These are phyloP conservation scores for Drosophila tristis DNA, from an alignment of 1,140 invertebrate species.

Conservation along the genomic window DNA sequence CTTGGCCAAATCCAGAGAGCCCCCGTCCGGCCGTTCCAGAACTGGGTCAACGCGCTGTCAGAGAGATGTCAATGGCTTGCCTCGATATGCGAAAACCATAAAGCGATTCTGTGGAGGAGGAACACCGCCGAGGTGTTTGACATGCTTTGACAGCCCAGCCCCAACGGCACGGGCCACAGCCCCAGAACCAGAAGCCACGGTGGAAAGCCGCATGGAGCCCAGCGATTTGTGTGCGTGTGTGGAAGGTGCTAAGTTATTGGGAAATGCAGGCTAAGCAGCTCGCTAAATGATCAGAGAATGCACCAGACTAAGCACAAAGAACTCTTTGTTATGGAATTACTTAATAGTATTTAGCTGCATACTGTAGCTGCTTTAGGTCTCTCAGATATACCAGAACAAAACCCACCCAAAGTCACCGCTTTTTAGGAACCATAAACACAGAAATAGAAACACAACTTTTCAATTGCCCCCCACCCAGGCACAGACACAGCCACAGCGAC, in stretches of 20 bases:
- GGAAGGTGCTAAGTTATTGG: constrained; percentile 37
- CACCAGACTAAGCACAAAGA: too few relatives aligned
- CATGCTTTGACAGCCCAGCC: constrained; percentile 60
- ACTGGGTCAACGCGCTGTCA: constrained; percentile 72
- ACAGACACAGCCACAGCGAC: background rate
- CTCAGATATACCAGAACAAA: too few relatives aligned
- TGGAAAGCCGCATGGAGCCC: background rate
- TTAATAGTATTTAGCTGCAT: too few relatives aligned
- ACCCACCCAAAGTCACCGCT: too few relatives aligned
- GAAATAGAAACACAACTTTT: constrained; percentile 20
- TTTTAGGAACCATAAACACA: background rate
- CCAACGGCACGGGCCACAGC: constrained; percentile 39
- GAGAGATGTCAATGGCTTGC: constrained; percentile 51
- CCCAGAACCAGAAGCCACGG: constrained; percentile 36
- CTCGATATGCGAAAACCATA: constrained; percentile 29
- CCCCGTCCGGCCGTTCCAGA: constrained; percentile 22
- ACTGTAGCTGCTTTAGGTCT: too few relatives aligned
- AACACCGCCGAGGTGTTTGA: constrained; percentile 54
- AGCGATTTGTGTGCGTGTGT: constrained; percentile 36
- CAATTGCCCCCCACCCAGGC: constrained; percentile 15
- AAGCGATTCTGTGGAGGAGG: constrained; percentile 60
- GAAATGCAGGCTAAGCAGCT: background rate
- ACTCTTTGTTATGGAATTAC: background rate
- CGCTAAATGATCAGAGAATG: constrained; percentile 18
- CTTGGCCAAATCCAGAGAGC: constrained; percentile 61